Percentiles rank a stretch among this genome's conserved stretches.
These are phyloP conservation scores for Triops longicaudatus DNA, from an alignment of 1,140 invertebrate species.

Conservation along the genomic window DNA sequence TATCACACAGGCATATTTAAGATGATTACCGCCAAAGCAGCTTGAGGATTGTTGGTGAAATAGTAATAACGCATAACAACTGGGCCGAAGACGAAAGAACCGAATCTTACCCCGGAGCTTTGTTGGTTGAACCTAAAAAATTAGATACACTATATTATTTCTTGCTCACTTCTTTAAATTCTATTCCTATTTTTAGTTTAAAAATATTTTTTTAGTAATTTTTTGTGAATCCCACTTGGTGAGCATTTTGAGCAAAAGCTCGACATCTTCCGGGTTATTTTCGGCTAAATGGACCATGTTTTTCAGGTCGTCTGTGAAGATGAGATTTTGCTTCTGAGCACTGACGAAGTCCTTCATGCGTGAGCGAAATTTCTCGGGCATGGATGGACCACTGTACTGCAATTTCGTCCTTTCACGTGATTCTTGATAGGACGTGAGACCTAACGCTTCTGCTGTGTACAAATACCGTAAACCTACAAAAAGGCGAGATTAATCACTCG, in stretches of 20 bases:
- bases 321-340: constrained; percentile 47
- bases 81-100: constrained; percentile 70
- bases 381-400: constrained; percentile 45
- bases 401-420: constrained; percentile 44
- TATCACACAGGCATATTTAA: constrained; percentile 20
- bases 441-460: constrained; percentile 48
- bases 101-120: constrained; percentile 61
- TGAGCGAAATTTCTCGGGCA: constrained; percentile 51
- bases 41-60: constrained; percentile 55
- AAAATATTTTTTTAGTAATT: no score
- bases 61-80: constrained; percentile 71
- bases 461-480: constrained; percentile 39
- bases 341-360: constrained; percentile 57
- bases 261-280: constrained; percentile 49
- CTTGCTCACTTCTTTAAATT: no score
- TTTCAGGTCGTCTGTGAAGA: constrained; percentile 78
- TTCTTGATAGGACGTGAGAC: constrained; percentile 49
- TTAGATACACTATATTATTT: background rate
- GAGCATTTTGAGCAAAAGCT: constrained; percentile 57
- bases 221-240: constrained; percentile 44
- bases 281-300: constrained; percentile 63
- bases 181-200: no score
- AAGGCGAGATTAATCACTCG: background rate
- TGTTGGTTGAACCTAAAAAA: constrained; percentile 57
- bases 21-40: constrained; percentile 50